Evolutionary conservation across 1,140 invertebrate genomes (phyloP).

Genomic region (Pantala flavescens): DNA sequence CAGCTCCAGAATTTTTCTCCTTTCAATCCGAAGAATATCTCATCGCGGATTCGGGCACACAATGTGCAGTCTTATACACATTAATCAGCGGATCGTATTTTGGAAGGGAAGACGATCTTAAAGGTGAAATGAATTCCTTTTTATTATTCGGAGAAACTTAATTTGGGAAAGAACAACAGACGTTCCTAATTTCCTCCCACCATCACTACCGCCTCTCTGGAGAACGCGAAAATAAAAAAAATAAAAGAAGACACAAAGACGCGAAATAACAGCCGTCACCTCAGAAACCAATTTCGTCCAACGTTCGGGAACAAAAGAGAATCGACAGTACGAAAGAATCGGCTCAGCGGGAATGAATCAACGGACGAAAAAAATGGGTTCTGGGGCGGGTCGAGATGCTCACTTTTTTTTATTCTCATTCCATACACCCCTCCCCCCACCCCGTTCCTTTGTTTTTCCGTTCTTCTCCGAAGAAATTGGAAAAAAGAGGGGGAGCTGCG

Average conservation of each 20-base stretch:
- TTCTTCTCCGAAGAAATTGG: slow-evolving; percentile 1
- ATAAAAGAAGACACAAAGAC: neutral
- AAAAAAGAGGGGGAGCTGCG: neutral
- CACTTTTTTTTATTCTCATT: neutral
- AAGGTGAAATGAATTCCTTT: too few species aligned
- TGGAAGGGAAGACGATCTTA: too few species aligned
- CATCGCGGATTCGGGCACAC: too few species aligned
- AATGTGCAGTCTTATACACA: too few species aligned
- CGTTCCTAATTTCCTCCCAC: neutral
- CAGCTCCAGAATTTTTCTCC: too few species aligned
- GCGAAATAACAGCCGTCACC: slow-evolving; percentile 2
- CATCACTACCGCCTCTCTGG: too few species aligned
- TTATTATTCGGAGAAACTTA: neutral
- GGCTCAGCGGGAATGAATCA: slow-evolving; percentile 8
- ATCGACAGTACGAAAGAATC: neutral
- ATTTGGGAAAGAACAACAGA: slow-evolving; percentile 2
- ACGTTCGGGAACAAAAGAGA: neutral
- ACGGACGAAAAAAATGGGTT: neutral
- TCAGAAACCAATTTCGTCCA: neutral
- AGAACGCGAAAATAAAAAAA: neutral
- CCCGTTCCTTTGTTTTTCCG: neutral
- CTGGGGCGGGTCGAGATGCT: neutral
- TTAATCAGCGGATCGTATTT: too few species aligned
- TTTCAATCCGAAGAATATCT: too few species aligned
- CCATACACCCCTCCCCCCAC: too few species aligned